phyloP scores from a whole-genome alignment of 2,888 invertebrate species.

The Steromphala cineraria region DNA sequence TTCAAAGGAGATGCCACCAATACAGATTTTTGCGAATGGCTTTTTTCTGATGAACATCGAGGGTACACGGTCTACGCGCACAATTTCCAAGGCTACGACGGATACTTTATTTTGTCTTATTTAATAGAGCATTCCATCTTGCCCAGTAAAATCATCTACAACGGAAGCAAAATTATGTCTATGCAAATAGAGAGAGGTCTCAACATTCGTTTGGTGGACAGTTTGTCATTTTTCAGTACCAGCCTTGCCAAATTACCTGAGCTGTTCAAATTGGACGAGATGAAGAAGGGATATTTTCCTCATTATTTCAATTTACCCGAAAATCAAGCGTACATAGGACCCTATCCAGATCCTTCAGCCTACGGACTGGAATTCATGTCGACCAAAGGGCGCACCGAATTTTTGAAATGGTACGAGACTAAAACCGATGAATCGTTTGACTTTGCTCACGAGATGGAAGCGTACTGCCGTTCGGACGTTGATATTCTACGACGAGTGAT shows the following conservation, averaged over 20 bases:
- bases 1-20: slow-evolving; percentile 15
- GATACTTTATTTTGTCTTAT: slow-evolving; percentile 16
- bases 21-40: slow-evolving; percentile 27
- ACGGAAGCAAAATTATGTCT: slow-evolving; percentile 36
- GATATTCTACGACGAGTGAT: slow-evolving; percentile 32
- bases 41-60: slow-evolving; percentile 18
- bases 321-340: slow-evolving; percentile 40
- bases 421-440: slow-evolving; percentile 23
- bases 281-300: slow-evolving; percentile 46
- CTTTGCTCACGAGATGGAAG: slow-evolving; percentile 35
- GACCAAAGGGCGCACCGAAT: slow-evolving; percentile 20
- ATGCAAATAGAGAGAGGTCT: slow-evolving; percentile 33
- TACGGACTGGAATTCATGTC: slow-evolving; percentile 37
- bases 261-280: slow-evolving; percentile 36
- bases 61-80: slow-evolving; percentile 24
- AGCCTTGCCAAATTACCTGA: slow-evolving; percentile 31
- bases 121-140: slow-evolving; percentile 26
- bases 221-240: slow-evolving; percentile 43
- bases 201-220: slow-evolving; percentile 39
- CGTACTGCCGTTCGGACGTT: slow-evolving; percentile 37
- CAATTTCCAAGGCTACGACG: slow-evolving; percentile 29
- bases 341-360: slow-evolving; percentile 33
- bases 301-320: slow-evolving; percentile 35
- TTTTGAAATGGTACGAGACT: slow-evolving; percentile 30
- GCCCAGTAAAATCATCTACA: slow-evolving; percentile 30